These are phyloP conservation scores for Eleginops maclovinus DNA, from an alignment of 2,113 vertebrate species.

Conservation along the genomic window DNA sequence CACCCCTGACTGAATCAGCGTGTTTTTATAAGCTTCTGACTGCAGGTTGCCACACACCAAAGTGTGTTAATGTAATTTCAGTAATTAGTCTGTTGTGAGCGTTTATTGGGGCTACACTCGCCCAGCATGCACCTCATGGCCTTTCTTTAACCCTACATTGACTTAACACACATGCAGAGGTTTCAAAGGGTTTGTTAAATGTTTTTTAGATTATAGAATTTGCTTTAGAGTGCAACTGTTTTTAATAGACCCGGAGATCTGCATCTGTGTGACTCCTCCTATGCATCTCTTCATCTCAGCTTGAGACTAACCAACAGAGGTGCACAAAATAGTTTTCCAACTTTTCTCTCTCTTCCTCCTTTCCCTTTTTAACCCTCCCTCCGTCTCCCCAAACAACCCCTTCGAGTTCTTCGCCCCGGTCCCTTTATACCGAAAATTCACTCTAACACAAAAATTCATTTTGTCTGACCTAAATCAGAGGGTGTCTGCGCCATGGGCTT, in stretches of 20 bases:
- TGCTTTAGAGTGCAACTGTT: not conserved
- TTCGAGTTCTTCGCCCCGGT: constrained; percentile 73
- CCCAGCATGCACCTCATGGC: not conserved
- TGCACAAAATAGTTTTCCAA: constrained; percentile 61
- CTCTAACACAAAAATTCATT: constrained; percentile 90
- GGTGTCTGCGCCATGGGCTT: constrained; percentile 88
- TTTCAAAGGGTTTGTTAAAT: not conserved
- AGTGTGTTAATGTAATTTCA: constrained; percentile 39
- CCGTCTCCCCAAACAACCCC: constrained; percentile 79
- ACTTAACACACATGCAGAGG: not conserved
- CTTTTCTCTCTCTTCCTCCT: constrained; percentile 61
- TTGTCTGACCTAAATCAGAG: constrained; percentile 89
- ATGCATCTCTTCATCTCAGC: constrained; percentile 36
- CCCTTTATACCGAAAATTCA: constrained; percentile 80
- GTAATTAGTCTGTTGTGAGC: constrained; percentile 29
- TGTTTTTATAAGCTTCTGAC: constrained; percentile 1
- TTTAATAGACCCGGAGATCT: not conserved
- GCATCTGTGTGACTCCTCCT: not conserved
- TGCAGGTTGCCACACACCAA: not conserved
- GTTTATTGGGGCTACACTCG: not conserved
- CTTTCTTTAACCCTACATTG: not conserved
- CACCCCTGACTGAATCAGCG: constrained; percentile 13
- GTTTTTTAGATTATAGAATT: not conserved
- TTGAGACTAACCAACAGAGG: constrained; percentile 56
- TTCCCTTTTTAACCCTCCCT: constrained; percentile 64